Evolutionary conservation across 37 sponge, comb jelly and placozoan species (phyloP).

Genomic region (Bolinopsis microptera): DNA sequence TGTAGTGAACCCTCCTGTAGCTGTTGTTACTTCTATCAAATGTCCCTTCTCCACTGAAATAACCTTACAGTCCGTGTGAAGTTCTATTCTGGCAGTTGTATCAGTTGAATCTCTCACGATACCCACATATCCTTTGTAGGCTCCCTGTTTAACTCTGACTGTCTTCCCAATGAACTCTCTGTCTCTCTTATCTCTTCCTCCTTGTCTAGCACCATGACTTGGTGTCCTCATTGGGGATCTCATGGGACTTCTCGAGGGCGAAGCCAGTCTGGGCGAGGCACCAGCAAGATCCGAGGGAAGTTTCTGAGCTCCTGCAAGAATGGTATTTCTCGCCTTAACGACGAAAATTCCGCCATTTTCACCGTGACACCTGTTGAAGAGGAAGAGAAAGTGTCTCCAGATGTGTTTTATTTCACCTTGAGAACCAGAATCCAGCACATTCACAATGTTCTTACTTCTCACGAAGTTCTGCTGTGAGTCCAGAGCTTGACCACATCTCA

Average conservation of each 20-base stretch:
- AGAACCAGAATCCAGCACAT: constrained; percentile 70
- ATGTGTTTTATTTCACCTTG: constrained; percentile 92
- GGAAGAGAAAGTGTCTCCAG: constrained; percentile 83
- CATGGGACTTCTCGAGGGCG: constrained; percentile 68
- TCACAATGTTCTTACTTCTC: not conserved
- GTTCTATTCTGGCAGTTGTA: constrained; percentile 88
- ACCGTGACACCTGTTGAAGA: constrained; percentile 72
- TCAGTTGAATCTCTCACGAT: constrained; percentile 98
- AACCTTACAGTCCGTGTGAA: constrained; percentile 88
- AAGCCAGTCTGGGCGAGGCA: constrained; percentile 75
- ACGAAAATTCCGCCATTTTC: constrained; percentile 96
- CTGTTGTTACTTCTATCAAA: constrained; percentile 34
- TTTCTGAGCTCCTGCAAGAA: constrained; percentile 79
- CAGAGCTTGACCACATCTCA: constrained; percentile 49
- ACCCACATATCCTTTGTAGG: constrained; percentile 94
- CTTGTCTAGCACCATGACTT: constrained; percentile 74
- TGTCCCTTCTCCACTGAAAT: constrained; percentile 82
- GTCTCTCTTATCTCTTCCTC: constrained; percentile 77
- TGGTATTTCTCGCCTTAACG: constrained; percentile 76
- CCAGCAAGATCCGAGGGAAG: constrained; percentile 65
- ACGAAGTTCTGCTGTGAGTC: constrained; percentile 60
- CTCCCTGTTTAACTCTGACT: constrained; percentile 83
- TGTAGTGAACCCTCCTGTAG: constrained; percentile 35
- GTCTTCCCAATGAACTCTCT: constrained; percentile 82
- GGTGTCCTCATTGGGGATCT: constrained; percentile 68